Evolutionary conservation across 2,113 vertebrate genomes (phyloP), one percentile per base, ranked within the genome.

Genomic region (Proterorhinus semilunaris): DNA sequence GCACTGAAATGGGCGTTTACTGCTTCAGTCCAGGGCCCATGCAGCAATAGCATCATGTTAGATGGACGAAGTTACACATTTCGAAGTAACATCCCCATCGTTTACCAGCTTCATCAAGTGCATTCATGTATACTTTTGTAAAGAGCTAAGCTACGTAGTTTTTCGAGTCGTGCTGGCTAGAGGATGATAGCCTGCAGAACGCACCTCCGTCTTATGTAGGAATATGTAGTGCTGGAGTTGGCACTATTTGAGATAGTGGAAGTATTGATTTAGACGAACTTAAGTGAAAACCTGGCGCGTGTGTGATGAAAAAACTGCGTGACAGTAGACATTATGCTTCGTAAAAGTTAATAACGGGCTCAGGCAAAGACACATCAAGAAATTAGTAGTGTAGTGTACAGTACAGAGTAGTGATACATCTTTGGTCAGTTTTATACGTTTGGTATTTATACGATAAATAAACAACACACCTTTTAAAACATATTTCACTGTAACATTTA

Each of bases 1-100:
- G 74, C 76, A 84, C 75, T 81, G 76, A 88, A 86, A 90, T 92
- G 89, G 90, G 90, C 91, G 89, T 90, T 90, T 77, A 87, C 89
- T 87, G 79, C 75, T 80, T 61, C 57, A 52, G 66, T 10, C 50
- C 57, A 62, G 74, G 75, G 66, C 27, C 63, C 58, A 51, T 49
- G 46, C 59, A 64, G n/a, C 48, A 61, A 50, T 8, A 68, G 42
- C 21, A 44, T 71, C 51, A 50, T n/a, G 5, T 13, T 61, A 42
- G 45, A n/a, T 17, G 27, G 27, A 3, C 27, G 6, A 15, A 11
- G 46, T 52, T 72, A 54, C 8, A 76, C 45, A 52, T 27, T 44
- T 7, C 6, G 47, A 44, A 44, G 27, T 15, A 10, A 45, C n/a
- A 0, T 62, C n/a, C 11, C n/a, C 8, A 10, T 8, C 17, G 43